Evolutionary conservation across 2,113 vertebrate species (phyloP), one percentile per base, ranked within the genome.

Genomic region (Rhegmatorhina hoffmannsi): DNA sequence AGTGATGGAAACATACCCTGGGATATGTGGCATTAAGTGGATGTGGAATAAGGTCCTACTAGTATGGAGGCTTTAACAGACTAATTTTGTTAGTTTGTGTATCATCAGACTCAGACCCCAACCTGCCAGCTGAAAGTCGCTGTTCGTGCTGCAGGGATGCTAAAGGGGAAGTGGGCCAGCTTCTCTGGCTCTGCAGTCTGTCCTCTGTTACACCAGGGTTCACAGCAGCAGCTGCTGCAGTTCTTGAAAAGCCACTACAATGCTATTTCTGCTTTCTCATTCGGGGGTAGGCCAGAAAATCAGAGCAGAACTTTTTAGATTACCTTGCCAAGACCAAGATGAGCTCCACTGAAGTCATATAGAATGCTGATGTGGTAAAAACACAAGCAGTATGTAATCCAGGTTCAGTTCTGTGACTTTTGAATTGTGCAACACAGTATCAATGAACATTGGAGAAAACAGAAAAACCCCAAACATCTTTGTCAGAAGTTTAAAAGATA

Each of bases 371-470:
- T 2, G 1, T 44, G 40, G 19, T 50, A 40, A 77, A 82, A 83
- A 46, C 24, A 63, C 0, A 0, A 87, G 69, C 0, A 0, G 12
- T 29, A 5, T 34, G 26, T 40, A 83, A 77, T 8, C 16, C 47
- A 80, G 33, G 20, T 47, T 83, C 68, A 67, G 1, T 86, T 85
- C 38, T 69, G 44, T 38, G 59, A 69, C 58, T 82, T 89, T 10
- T 18, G 17, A 76, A 66, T 16, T 83, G 18, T 19, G 34, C 34
- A 76, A 52, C 56, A 56, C 14, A 38, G 38, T 69, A 80, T 43
- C 59, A 63, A 38, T 52, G 63, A 80, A 18, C 23, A 49, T 19
- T 43, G 59, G 25, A 87, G 74, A 94, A 68, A 19, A 83, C 0
- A 77, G 43, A 11, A 90, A 91, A 94, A 46, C 5, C 7, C 12